A percentile compares a stretch with the other conserved stretches of the same genome.
Evolutionary conservation across 1,140 invertebrate genomes (phyloP).

Genomic region (Hycleus cichorii): DNA sequence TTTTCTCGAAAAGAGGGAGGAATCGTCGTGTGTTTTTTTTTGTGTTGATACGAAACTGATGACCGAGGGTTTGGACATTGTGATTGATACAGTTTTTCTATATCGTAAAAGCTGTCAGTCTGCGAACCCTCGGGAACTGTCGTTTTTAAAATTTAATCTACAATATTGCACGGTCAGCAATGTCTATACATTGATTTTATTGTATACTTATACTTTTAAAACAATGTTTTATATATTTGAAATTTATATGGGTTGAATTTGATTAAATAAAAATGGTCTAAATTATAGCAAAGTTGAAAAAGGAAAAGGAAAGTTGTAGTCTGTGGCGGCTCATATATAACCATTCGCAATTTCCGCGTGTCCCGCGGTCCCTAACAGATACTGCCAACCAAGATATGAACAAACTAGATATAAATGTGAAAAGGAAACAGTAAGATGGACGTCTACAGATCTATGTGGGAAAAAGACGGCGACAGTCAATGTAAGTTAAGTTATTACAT

Average conservation of each 20-base stretch:
- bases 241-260: no score
- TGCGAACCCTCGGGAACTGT: background rate
- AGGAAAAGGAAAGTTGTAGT: slow-evolving; percentile 6
- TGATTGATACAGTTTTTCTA: slow-evolving; percentile 23
- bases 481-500: slow-evolving; percentile 20
- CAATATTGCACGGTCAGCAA: no score
- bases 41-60: slow-evolving; percentile 20
- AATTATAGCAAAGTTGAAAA: slow-evolving; percentile 3
- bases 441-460: slow-evolving; percentile 1
- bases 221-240: no score
- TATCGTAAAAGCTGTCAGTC: slow-evolving; percentile 15
- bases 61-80: slow-evolving; percentile 13
- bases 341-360: slow-evolving; percentile 16
- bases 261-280: background rate
- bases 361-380: slow-evolving; percentile 5
- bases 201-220: no score
- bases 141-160: no score
- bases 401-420: slow-evolving; percentile 17
- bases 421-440: slow-evolving; percentile 11
- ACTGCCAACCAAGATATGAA: slow-evolving; percentile 13
- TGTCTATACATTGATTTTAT: no score
- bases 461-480: slow-evolving; percentile 14
- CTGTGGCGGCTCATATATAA: slow-evolving; percentile 11
- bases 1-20: background rate
- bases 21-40: slow-evolving; percentile 1